Evolutionary conservation across 2,113 vertebrate species (phyloP).

Genomic region (Reinhardtius hippoglossoides): DNA sequence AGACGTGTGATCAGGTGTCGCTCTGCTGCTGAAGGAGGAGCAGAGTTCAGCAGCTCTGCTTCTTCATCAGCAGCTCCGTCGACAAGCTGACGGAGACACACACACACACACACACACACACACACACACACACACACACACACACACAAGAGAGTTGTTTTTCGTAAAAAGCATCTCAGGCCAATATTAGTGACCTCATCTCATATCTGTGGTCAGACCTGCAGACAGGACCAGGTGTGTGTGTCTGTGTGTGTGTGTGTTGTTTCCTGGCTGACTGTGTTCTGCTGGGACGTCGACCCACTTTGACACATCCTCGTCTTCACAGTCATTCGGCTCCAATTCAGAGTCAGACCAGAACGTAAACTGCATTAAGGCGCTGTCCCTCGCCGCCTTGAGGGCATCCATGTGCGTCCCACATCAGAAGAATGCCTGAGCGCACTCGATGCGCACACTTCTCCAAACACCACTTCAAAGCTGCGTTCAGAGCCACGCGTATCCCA

Average conservation of each 20-base stretch:
- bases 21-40: neutral
- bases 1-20: neutral
- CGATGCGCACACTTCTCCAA: neutral
- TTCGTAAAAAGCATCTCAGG: neutral
- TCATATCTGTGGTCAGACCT: slow-evolving; percentile 21
- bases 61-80: too few species aligned
- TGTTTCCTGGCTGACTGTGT: neutral
- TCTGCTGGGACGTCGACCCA: neutral
- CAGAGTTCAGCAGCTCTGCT: neutral
- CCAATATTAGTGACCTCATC: slow-evolving; percentile 16
- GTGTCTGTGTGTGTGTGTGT: neutral
- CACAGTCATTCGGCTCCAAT: neutral
- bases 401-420: neutral
- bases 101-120: neutral
- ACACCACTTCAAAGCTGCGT: neutral
- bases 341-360: neutral
- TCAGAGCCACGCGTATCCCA: neutral
- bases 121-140: neutral
- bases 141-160: neutral
- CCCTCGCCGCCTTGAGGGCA: neutral
- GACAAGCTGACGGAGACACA: too few species aligned
- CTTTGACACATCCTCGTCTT: neutral
- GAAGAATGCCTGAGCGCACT: neutral
- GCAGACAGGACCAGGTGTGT: slow-evolving; percentile 18
- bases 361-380: neutral